Base-by-base conservation (phyloP, 2,797 vertebrate genomes). In the Peromyscus nudipes region DNA sequence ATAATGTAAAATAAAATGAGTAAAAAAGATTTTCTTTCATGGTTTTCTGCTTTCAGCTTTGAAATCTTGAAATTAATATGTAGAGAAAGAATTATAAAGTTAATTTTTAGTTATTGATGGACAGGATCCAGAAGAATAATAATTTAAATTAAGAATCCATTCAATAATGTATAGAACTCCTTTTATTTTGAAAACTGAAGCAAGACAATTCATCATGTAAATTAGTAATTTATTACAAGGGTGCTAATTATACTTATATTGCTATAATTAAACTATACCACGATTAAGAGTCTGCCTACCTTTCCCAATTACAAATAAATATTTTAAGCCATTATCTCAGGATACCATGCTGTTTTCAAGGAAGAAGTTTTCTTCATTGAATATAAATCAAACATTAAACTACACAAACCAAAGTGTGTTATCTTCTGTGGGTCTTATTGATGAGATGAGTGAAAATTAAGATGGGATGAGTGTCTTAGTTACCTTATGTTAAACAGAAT, bases 241-340 rank as follows among this genome's bases (percentile, higher is more conserved):
- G 75, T 91, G 82, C 49, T 96, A 98, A 96, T 97, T 97, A 95
- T 89, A 77, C 49, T 82, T 97, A 91, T 83, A 64, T 67, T 67
- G 73, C 82, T 97, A 77, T 97, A 96, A 97, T 97, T 97, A 96
- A 97, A 76, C 46, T 89, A 95, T 95, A 67, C 31, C 71, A 83
- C 95, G 95, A 97, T 95, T 97, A 91, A 96, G 75, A 97, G 60
- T 96, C 94, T 96, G 81, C 85, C 94, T 97, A 89, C 79, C 69
- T 97, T 96, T 86, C n/a, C 27, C 75, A 96, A 96, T 94, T 91
- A 95, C 92, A 96, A 94, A 77, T 96, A 96, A 95, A 95, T 94
- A 93, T 92, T 95, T 97, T 95, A 97, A 96, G 34, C 75, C 40
- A 95, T 96, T 97, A 97, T 97, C 96, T 96, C 75, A 96, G 85